These are phyloP conservation scores for Palythoa heliodiscus DNA, from an alignment of 92 coral and sea anemone genomes.

Conservation along the genomic window DNA sequence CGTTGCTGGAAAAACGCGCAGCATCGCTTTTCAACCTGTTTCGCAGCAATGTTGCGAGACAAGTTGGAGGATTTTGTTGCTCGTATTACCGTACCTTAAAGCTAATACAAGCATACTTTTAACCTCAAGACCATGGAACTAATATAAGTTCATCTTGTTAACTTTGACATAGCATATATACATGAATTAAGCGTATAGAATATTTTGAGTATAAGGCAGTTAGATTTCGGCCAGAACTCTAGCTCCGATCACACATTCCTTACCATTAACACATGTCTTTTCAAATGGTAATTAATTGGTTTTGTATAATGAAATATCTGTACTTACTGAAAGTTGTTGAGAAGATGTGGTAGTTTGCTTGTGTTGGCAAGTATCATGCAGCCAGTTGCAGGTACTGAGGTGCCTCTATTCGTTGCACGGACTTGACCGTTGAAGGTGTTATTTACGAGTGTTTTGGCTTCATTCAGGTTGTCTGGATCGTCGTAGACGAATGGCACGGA, in stretches of 20 bases:
- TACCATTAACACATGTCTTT: not conserved
- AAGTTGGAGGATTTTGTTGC: too few relatives aligned
- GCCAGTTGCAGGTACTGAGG: constrained; percentile 28
- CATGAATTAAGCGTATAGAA: not conserved
- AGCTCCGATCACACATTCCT: not conserved
- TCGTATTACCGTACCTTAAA: not conserved
- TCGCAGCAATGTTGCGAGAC: not conserved
- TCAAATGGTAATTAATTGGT: not conserved
- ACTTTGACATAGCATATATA: not conserved
- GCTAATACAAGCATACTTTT: not conserved
- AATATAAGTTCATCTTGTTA: not conserved
- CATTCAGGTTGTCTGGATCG: constrained; percentile 33
- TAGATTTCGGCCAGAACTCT: not conserved
- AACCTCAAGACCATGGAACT: not conserved
- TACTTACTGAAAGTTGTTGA: not conserved
- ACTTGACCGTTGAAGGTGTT: constrained; percentile 47
- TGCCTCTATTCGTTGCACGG: constrained; percentile 34
- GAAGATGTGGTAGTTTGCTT: not conserved
- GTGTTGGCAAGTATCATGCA: constrained; percentile 2
- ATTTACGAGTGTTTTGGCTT: constrained; percentile 37
- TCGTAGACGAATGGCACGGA: constrained; percentile 6
- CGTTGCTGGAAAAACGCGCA: not conserved
- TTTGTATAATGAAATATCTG: not conserved
- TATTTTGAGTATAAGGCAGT: not conserved
- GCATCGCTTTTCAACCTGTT: not conserved